phyloP scores from a whole-genome alignment of 2,888 invertebrate species.

The Urechis unicinctus region DNA sequence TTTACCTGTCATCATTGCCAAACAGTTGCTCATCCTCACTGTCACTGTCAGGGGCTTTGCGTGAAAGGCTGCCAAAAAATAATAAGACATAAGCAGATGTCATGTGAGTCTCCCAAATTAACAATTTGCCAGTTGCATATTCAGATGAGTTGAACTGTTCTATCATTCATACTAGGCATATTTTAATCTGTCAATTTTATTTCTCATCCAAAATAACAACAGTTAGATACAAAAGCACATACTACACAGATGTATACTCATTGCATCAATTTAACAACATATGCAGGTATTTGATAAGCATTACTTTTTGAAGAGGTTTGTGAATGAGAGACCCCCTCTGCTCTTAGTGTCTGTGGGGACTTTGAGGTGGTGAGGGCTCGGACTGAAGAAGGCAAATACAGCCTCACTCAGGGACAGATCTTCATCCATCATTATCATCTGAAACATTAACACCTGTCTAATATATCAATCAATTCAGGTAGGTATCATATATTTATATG shows the following conservation, averaged over 20 bases:
- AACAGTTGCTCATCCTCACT: slow-evolving; percentile 73
- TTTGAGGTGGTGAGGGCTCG: slow-evolving; percentile 82
- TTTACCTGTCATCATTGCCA: slow-evolving; percentile 58
- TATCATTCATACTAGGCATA: too few species aligned
- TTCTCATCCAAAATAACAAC: too few species aligned
- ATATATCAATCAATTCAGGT: neutral
- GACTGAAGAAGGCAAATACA: slow-evolving; percentile 83
- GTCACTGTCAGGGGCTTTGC: slow-evolving; percentile 53
- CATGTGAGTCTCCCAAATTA: too few species aligned
- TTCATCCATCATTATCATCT: slow-evolving; percentile 83
- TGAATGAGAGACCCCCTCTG: slow-evolving; percentile 79
- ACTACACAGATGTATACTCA: too few species aligned
- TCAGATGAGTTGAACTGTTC: too few species aligned
- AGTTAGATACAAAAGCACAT: too few species aligned
- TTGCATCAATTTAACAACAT: too few species aligned
- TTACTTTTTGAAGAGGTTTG: slow-evolving; percentile 77
- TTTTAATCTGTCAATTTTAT: too few species aligned
- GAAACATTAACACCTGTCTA: slow-evolving; percentile 25
- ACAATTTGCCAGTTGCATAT: too few species aligned
- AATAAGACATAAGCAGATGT: too few species aligned
- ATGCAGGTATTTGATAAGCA: too few species aligned
- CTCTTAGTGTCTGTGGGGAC: slow-evolving; percentile 62
- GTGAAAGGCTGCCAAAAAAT: slow-evolving; percentile 15
- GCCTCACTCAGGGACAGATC: slow-evolving; percentile 81
- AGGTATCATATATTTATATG: neutral